Base-by-base conservation (phyloP, 2,113 vertebrate species). In the Grammomys surdaster region DNA sequence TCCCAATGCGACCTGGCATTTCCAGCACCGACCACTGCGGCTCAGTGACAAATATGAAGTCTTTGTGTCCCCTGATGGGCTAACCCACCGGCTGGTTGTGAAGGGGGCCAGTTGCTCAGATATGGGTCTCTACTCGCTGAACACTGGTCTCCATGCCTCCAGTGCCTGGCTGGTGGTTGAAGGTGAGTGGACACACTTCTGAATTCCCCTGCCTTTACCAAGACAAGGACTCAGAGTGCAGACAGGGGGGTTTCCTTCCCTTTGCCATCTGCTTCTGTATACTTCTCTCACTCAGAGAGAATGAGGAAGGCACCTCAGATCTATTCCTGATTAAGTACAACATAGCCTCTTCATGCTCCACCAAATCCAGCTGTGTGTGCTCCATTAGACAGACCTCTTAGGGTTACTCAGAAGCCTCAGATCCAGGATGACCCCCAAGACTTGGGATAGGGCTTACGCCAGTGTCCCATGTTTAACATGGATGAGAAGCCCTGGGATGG, bases 131-230 rank as follows among this genome's bases (percentile, higher is more conserved):
- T 99, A 99, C 73, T 98, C 99, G 0, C 98, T 99, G 4, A 96
- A 98, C 72, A 98, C 97, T 0, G 99, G 99, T 14, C 97, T 97
- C 33, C 97, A 98, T 0, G 96, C 98, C 91, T 99, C 99, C 85
- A 99, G 98, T 0, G 99, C 99, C 93, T 99, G 99, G 99, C 98
- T 99, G 36, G 93, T 99, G 10, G 98, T 99, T 7, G 98, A 98
- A 98, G 97, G 99, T 99, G 97, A 99, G 99, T 97, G 56, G 1
- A 43, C 36, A 1, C 11, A 7, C 12, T 36, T 91, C 28, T 20
- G 22, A 16, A 10, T 48, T 31, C n/a, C n/a, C 24, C 67, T 0
- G 8, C 36, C 65, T 22, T 7, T 3, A 5, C 43, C 40, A 6
- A 1, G 19, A 60, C 10, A 11, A n/a, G 65, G 12, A 5, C 69